Percentiles rank a stretch among this genome's conserved stretches.
Evolutionary conservation across 2,888 invertebrate genomes (phyloP).

Genomic region (Acronicta leporina): DNA sequence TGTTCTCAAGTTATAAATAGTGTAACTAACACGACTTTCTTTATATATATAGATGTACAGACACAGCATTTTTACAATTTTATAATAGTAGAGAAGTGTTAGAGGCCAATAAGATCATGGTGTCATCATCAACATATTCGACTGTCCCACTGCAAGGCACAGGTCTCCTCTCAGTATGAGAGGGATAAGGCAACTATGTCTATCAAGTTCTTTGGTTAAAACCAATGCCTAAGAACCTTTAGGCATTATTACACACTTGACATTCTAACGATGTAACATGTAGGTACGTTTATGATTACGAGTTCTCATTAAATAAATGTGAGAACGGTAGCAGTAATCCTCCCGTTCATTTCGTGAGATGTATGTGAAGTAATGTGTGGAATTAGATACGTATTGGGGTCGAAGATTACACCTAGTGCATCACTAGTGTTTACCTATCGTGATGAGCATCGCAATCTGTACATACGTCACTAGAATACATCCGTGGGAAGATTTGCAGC

Average conservation of each 20-base stretch:
- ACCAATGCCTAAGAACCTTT: too few species aligned
- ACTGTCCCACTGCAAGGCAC: too few species aligned
- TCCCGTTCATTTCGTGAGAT: constrained; percentile 29
- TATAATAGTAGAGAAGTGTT: too few species aligned
- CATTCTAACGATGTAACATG: constrained; percentile 32
- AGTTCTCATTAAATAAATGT: constrained; percentile 26
- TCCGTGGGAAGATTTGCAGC: constrained; percentile 28
- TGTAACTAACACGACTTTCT: too few species aligned
- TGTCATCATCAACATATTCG: too few species aligned
- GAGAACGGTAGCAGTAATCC: constrained; percentile 35
- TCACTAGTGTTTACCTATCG: constrained; percentile 6
- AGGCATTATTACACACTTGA: not conserved
- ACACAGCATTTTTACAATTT: too few species aligned
- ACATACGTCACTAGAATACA: constrained; percentile 20
- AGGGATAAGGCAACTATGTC: too few species aligned
- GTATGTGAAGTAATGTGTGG: constrained; percentile 10
- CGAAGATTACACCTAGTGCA: constrained; percentile 29
- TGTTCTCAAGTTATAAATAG: too few species aligned
- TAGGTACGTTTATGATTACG: constrained; percentile 19
- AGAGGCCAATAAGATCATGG: too few species aligned
- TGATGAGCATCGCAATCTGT: constrained; percentile 31
- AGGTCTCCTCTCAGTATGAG: too few species aligned
- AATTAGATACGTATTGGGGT: constrained; percentile 34
- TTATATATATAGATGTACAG: too few species aligned
- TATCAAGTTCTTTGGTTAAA: not conserved